Conservation (phyloP, 2,797 vertebrate species). For the Scyliorhinus canicula region DNA sequence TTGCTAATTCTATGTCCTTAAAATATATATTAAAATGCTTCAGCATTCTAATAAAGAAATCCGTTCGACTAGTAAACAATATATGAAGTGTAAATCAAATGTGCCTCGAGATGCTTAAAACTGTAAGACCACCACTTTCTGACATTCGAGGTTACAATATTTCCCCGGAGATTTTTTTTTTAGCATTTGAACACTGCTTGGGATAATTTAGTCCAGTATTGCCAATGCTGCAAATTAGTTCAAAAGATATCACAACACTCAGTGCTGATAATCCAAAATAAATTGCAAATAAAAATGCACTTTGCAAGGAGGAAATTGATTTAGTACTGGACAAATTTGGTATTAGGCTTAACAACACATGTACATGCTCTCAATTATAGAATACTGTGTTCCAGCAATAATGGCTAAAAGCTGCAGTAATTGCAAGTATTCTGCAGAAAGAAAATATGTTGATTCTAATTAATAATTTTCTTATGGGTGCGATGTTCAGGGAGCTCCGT, state of each 20-base stretch:
- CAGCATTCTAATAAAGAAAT: no score
- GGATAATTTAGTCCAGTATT: neutral
- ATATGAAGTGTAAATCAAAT: neutral
- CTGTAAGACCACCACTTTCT: neutral
- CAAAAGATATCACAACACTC: neutral
- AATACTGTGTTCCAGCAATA: neutral
- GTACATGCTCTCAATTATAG: neutral
- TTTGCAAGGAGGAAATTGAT: neutral
- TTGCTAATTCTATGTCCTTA: neutral
- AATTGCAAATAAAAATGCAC: neutral
- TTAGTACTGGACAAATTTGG: neutral
- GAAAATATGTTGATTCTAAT: neutral
- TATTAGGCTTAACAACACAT: neutral
- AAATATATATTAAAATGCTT: no score
- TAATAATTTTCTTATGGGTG: neutral
- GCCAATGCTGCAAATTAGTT: neutral
- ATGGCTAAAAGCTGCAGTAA: neutral
- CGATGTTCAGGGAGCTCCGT: neutral
- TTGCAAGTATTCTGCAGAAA: neutral
- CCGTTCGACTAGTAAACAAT: neutral
- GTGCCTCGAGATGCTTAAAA: neutral
- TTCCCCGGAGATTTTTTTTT: neutral
- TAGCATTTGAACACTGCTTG: neutral
- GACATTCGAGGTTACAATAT: neutral
- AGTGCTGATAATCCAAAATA: neutral